A percentile compares a stretch with the other conserved stretches of the same genome.
These are phyloP conservation scores for Indicator indicator DNA, from an alignment of 2,113 vertebrate genomes.

Conservation along the genomic window DNA sequence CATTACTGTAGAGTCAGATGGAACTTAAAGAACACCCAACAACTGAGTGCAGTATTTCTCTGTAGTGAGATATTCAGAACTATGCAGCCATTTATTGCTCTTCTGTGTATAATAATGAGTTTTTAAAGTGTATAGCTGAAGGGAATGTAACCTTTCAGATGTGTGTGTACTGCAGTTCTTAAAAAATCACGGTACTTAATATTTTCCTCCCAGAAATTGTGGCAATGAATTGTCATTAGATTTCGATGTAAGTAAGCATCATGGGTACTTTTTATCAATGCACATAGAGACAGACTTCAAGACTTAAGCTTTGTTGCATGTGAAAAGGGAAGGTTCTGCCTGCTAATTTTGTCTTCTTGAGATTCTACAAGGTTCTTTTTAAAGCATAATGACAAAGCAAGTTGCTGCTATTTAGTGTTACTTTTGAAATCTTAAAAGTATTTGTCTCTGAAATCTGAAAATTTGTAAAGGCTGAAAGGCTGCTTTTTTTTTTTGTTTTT, in stretches of 20 bases:
- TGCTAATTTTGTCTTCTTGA: not conserved
- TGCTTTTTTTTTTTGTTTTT: not conserved
- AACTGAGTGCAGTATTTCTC: not conserved
- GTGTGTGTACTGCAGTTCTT: fast-evolving
- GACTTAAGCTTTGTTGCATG: not conserved
- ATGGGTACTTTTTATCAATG: not conserved
- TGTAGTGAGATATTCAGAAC: not conserved
- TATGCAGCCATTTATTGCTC: not conserved
- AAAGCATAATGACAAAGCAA: not conserved
- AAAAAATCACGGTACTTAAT: not conserved
- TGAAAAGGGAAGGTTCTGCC: not conserved
- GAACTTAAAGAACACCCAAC: not conserved
- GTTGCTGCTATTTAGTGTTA: not conserved
- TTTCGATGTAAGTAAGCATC: not conserved
- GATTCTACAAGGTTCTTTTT: not conserved
- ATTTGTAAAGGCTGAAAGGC: not conserved
- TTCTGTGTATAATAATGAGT: not conserved
- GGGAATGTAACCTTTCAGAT: not conserved
- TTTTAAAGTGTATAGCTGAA: not conserved
- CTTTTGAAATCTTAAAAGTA: not conserved
- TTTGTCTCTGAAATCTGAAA: not conserved
- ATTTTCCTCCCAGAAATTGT: not conserved
- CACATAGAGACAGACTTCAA: not conserved
- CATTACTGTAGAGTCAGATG: not conserved
- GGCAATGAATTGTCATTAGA: not conserved